Evolutionary conservation across 2,888 invertebrate species (phyloP).

Genomic region (Lomographa bimaculata): DNA sequence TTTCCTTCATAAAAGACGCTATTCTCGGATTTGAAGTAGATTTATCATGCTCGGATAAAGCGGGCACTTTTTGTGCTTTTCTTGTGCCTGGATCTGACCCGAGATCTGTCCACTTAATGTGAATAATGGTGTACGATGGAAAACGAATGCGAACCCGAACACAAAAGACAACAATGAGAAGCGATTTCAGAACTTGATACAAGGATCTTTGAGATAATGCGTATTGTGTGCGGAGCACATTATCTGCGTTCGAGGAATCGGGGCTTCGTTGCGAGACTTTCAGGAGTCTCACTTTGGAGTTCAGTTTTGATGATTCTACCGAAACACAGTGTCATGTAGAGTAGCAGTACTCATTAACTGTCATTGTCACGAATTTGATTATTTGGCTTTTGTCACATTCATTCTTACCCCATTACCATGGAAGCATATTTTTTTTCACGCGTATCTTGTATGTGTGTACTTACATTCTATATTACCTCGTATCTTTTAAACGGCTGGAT

Average conservation of each 20-base stretch:
- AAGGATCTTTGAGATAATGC: slow-evolving; percentile 70
- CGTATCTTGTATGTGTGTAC: too few species aligned
- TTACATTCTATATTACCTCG: too few species aligned
- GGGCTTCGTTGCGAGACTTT: slow-evolving; percentile 15
- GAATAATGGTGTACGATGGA: slow-evolving; percentile 83
- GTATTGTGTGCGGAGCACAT: slow-evolving; percentile 48
- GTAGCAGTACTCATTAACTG: too few species aligned
- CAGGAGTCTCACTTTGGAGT: too few species aligned
- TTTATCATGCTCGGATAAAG: slow-evolving; percentile 84
- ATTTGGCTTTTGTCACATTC: too few species aligned
- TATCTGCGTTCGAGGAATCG: slow-evolving; percentile 35
- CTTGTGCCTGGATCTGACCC: slow-evolving; percentile 83
- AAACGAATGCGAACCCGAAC: slow-evolving; percentile 80
- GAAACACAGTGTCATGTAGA: too few species aligned
- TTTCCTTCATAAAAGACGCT: slow-evolving; percentile 84
- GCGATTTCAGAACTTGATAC: slow-evolving; percentile 81
- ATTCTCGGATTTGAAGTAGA: slow-evolving; percentile 84
- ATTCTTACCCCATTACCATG: too few species aligned
- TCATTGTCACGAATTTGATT: too few species aligned
- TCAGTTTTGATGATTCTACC: too few species aligned
- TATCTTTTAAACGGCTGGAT: too few species aligned
- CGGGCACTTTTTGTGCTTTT: slow-evolving; percentile 84
- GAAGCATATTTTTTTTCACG: too few species aligned
- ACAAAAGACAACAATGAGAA: slow-evolving; percentile 82
- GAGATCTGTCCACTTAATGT: slow-evolving; percentile 84